These are phyloP conservation scores for Stictonetta naevosa DNA, from an alignment of 2,113 vertebrate species.

Conservation along the genomic window DNA sequence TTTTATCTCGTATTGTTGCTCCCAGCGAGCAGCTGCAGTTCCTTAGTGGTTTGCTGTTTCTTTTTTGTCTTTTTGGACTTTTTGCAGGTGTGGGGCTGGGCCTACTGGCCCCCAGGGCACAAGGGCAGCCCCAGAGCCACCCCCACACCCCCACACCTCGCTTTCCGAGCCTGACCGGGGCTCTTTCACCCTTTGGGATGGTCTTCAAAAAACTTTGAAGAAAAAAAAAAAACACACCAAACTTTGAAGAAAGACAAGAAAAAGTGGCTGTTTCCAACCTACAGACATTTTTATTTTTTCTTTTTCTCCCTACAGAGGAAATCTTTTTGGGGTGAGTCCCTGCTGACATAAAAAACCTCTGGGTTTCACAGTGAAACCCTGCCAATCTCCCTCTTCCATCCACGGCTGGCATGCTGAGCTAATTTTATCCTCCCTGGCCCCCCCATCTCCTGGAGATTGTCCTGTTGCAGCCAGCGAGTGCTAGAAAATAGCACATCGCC, in stretches of 20 bases:
- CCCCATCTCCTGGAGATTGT: conserved; percentile 41
- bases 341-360: not conserved
- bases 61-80: not conserved
- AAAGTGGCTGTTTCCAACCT: not conserved
- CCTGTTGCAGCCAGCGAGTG: conserved; percentile 53
- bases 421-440: conserved; percentile 53
- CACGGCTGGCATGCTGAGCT: not conserved
- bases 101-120: no score
- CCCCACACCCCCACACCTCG: no score
- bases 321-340: not conserved
- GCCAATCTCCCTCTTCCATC: conserved; percentile 12
- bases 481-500: conserved; percentile 79
- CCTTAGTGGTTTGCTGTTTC: conserved; percentile 32
- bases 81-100: not conserved
- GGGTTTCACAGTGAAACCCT: not conserved
- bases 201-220: not conserved
- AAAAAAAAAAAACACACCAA: not conserved
- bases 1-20: conserved; percentile 40
- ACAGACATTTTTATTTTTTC: not conserved
- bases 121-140: no score
- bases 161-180: no score
- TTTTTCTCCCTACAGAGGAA: not conserved
- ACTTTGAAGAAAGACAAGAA: not conserved
- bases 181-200: no score
- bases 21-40: conserved; percentile 35